Evolutionary conservation across 2,113 vertebrate genomes (phyloP), one percentile per base, ranked within the genome.

Genomic region (Heterotis niloticus): DNA sequence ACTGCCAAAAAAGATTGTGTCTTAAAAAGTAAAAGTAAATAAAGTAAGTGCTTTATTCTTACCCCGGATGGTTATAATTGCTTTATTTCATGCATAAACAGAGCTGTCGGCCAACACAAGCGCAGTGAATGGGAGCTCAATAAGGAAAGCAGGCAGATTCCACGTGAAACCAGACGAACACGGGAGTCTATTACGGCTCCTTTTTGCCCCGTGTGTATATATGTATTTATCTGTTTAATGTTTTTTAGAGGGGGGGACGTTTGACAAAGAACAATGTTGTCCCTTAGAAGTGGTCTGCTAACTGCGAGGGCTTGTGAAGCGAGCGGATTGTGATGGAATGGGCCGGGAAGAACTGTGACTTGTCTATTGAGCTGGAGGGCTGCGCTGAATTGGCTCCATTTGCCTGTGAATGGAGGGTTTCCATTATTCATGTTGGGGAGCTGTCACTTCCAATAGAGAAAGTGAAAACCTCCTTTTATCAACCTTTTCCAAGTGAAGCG

Each of bases 311-410:
- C 92, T 95, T 94, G 90, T 92, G 88, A 92, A 94, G 94, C 92
- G 93, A 92, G 91, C 93, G 94, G 92, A 92, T 91, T 94, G 94
- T 96, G 93, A 94, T 95, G 96, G 95, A 98, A 97, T 97, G 95
- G 94, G 90, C 86, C 94, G 93, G 95, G 91, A 88, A 93, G 93
- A 93, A 96, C 95, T 98, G 93, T 94, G 93, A 94, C 95, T 96
- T 92, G 90, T 93, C 95, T 87, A 95, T 95, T 95, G 93, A 97
- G 93, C 93, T 90, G 92, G 91, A 95, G 96, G 95, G 96, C 92
- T 94, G 96, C 94, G 94, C 94, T 97, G 96, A 96, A 98, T 99
- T 96, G 98, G 97, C 95, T 95, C 95, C 94, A 99, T 99, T 98
- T 98, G 96, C 97, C 95, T 98, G 95, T 98, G 97, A 99, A 99